Conservation (phyloP, 2,888 invertebrate genomes). For the Gortyna flavago region DNA sequence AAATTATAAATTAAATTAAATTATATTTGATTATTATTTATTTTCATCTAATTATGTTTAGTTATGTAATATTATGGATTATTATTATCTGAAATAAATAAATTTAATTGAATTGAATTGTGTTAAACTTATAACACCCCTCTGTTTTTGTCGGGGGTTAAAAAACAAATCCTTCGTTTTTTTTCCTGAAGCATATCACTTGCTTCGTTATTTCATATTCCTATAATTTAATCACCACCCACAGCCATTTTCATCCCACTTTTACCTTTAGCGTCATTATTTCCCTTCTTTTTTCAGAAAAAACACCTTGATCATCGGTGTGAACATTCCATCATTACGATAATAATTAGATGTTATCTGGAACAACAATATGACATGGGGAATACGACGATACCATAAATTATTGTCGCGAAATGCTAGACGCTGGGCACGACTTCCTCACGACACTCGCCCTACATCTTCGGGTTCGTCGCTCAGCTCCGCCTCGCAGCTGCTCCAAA, state of each 20-base stretch:
- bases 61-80: too few species aligned
- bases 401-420: neutral
- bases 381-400: neutral
- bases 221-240: neutral
- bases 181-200: neutral
- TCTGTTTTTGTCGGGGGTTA: too few species aligned
- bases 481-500: neutral
- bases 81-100: too few species aligned
- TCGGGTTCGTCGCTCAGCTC: neutral
- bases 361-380: neutral
- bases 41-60: too few species aligned
- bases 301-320: neutral
- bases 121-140: too few species aligned
- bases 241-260: neutral
- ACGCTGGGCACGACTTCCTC: neutral
- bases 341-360: neutral
- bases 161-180: too few species aligned
- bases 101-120: too few species aligned
- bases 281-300: neutral
- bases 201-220: neutral
- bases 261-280: neutral
- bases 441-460: neutral
- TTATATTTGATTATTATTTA: too few species aligned
- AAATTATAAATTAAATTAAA: too few species aligned
- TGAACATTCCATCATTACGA: neutral